Percentiles rank a stretch among this genome's conserved stretches.
These are phyloP conservation scores for Watsonalla binaria DNA, from an alignment of 2,888 invertebrate genomes.

Conservation along the genomic window DNA sequence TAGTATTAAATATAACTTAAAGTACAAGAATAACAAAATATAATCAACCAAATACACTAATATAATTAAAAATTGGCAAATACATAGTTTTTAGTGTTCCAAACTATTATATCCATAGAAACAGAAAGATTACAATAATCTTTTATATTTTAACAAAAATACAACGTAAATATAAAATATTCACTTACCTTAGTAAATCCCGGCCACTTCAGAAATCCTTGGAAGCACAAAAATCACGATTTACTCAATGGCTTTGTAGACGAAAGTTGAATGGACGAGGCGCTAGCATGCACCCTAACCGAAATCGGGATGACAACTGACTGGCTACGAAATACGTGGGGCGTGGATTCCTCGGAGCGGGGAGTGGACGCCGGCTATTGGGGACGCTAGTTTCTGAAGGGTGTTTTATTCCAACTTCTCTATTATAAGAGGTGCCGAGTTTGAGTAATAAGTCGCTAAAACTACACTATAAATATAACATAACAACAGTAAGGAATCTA, in stretches of 20 bases:
- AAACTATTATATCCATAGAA: no score
- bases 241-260: background rate
- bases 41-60: no score
- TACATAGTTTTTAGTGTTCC: no score
- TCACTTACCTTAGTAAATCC: background rate
- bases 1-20: no score
- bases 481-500: no score
- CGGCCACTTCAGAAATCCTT: background rate
- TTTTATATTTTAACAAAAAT: background rate
- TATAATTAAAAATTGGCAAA: no score
- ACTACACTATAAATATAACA: no score
- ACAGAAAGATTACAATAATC: background rate
- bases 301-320: constrained; percentile 27
- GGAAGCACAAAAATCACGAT: background rate
- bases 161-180: background rate
- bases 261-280: background rate
- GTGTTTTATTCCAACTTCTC: background rate
- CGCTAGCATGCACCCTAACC: constrained; percentile 20
- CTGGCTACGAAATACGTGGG: constrained; percentile 23
- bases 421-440: background rate
- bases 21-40: no score
- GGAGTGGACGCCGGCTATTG: constrained; percentile 27
- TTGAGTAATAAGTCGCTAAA: no score
- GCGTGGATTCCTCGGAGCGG: constrained; percentile 35
- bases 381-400: background rate